phyloP scores from a whole-genome alignment of 2,113 vertebrate genomes.

The Nematolebias whitei region DNA sequence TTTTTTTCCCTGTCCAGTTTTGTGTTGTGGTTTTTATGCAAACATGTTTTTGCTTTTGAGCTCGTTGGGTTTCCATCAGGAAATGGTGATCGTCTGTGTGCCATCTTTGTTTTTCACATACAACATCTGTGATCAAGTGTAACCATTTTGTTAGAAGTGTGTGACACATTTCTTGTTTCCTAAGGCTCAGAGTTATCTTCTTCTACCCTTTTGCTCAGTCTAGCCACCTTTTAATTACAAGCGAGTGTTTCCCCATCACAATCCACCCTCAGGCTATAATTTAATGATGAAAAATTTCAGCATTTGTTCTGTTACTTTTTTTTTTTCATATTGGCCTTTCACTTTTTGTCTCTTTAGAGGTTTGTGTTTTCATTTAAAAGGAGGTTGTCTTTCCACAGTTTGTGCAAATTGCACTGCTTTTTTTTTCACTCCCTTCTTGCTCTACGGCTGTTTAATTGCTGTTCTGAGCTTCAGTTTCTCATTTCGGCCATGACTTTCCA shows the following conservation, averaged over 20 bases:
- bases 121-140: conserved; percentile 56
- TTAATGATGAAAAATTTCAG: conserved; percentile 72
- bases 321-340: conserved; percentile 12
- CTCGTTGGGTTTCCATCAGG: neutral
- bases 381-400: conserved; percentile 21
- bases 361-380: conserved; percentile 23
- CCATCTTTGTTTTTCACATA: conserved; percentile 41
- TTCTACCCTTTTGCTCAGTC: conserved; percentile 58
- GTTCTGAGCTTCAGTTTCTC: conserved; percentile 28
- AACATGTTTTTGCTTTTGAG: neutral
- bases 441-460: conserved; percentile 37
- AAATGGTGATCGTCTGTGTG: conserved; percentile 33
- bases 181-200: conserved; percentile 67
- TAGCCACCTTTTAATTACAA: conserved; percentile 77
- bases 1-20: too few relatives aligned
- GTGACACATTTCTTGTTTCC: conserved; percentile 61
- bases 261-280: conserved; percentile 64
- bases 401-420: conserved; percentile 13
- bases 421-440: conserved; percentile 45
- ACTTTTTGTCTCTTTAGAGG: conserved; percentile 23
- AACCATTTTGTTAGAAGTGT: conserved; percentile 70
- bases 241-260: conserved; percentile 50
- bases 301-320: conserved; percentile 24
- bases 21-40: neutral
- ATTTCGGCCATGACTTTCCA: conserved; percentile 20